Conservation (phyloP, 2,888 invertebrate genomes). For the Melanophora roralis region DNA sequence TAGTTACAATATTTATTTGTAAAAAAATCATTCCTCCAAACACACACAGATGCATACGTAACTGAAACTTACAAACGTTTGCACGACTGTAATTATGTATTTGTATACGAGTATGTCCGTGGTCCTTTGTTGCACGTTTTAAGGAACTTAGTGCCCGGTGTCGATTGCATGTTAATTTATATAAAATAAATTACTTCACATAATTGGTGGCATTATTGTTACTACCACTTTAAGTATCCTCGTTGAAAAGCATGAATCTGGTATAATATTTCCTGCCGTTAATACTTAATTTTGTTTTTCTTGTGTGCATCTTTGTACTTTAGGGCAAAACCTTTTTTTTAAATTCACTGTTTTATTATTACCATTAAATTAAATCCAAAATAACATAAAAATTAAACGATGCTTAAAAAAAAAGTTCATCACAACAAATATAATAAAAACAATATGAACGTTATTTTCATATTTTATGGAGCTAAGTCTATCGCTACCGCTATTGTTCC, state of each 20-base stretch:
- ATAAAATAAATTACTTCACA: constrained; percentile 30
- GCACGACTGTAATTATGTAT: too few relatives aligned
- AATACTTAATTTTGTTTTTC: constrained; percentile 10
- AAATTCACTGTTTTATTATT: neutral
- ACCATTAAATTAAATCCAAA: constrained; percentile 20
- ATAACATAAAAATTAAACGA: constrained; percentile 17
- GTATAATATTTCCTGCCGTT: constrained; percentile 10
- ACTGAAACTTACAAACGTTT: too few relatives aligned
- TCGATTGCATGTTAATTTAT: constrained; percentile 33
- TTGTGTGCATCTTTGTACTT: constrained; percentile 10
- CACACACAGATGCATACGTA: too few relatives aligned
- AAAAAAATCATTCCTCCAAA: too few relatives aligned
- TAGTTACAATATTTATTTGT: too few relatives aligned
- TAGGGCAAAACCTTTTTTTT: neutral
- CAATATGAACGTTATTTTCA: neutral
- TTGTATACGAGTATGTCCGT: too few relatives aligned
- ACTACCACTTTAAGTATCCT: neutral
- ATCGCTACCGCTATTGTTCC: neutral
- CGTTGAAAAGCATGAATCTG: constrained; percentile 1
- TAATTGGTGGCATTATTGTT: constrained; percentile 32
- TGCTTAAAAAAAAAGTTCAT: constrained; percentile 8
- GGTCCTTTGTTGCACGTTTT: neutral
- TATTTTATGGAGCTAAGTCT: neutral
- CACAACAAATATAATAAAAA: neutral
- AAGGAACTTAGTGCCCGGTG: neutral